A percentile compares a stretch with the other conserved stretches of the same genome.
Evolutionary conservation across 2,113 vertebrate species (phyloP).

Genomic region (Genyomyrus donnyi): DNA sequence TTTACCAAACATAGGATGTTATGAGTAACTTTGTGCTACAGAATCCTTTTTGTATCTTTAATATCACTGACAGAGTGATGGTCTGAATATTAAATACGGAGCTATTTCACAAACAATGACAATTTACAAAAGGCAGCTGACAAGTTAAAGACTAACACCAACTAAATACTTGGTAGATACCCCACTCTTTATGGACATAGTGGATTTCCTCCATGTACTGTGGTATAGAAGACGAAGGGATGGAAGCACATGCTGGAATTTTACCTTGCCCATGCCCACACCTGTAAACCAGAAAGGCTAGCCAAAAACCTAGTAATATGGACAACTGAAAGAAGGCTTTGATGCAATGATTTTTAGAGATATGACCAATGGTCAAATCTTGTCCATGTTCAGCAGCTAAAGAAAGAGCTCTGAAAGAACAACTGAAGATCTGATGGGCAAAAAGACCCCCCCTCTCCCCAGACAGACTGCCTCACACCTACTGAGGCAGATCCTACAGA

Average conservation of each 20-base stretch:
- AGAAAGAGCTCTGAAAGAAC: neutral
- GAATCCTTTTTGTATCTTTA: neutral
- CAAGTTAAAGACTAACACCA: neutral
- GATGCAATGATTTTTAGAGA: neutral
- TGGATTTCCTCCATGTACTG: neutral
- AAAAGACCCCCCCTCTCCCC: neutral
- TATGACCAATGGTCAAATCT: neutral
- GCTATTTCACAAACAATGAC: neutral
- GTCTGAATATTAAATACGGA: neutral
- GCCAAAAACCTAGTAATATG: neutral
- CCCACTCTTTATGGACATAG: neutral
- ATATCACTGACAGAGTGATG: neutral
- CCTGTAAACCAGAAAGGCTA: neutral
- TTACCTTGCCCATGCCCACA: neutral
- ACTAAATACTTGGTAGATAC: neutral
- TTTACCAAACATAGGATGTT: neutral
- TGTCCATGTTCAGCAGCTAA: neutral
- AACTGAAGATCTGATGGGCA: neutral
- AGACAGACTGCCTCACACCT: neutral
- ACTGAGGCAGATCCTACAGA: conserved; percentile 11
- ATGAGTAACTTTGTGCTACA: neutral
- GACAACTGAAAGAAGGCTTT: neutral
- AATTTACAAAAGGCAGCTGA: neutral
- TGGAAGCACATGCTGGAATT: neutral
- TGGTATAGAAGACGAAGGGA: neutral